Base-by-base conservation (phyloP, 2,888 invertebrate species). In the Cantharis lateralis region DNA sequence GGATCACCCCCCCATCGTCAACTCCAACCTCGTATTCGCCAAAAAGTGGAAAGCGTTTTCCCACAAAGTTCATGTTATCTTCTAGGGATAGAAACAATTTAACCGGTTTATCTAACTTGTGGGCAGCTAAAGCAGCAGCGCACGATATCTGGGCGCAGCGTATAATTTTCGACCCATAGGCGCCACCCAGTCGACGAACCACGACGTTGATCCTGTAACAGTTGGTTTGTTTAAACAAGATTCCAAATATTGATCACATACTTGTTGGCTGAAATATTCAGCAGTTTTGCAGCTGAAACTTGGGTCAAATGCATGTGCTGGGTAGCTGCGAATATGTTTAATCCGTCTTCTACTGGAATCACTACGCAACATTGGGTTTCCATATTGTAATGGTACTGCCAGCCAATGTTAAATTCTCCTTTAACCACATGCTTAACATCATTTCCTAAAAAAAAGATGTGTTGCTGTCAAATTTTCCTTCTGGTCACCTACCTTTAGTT, bases 341-440 rank as follows among this genome's bases (percentile, higher is more conserved):
- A 86, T 1, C 92, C 93, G 82, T 93, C 93, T 81, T 95, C 95
- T 26, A 88, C 89, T 0, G 94, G 94, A 48, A 90, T 86, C 11
- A 91, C 90, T 0, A 92, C 87, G 78, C 93, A 93, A 32, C 90
- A 89, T 81, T 94, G 94, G 0, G 93, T 91, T 86, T 95, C 95
- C 94, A 95, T 94, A 0, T 93, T 92, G 82, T 91, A 95, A 87
- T 95, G 95, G 85, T 94, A 95, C 84, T 95, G 95, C 0, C 90
- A 86, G 0, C 91, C 92, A n/a, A 90, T 87, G 64, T 89, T 86
- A 63, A 91, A 89, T 18, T 84, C 87, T 0, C 94, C 94, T 75
- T 90, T 91, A 10, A 93, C 86, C 0, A 90, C 76, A 24, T 79
- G 70, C 16, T 78, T 78, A 11, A 79, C 32, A 64, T 86, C 83